phyloP scores from a whole-genome alignment of 2,113 vertebrate species.

The Paracanthobrama guichenoti region DNA sequence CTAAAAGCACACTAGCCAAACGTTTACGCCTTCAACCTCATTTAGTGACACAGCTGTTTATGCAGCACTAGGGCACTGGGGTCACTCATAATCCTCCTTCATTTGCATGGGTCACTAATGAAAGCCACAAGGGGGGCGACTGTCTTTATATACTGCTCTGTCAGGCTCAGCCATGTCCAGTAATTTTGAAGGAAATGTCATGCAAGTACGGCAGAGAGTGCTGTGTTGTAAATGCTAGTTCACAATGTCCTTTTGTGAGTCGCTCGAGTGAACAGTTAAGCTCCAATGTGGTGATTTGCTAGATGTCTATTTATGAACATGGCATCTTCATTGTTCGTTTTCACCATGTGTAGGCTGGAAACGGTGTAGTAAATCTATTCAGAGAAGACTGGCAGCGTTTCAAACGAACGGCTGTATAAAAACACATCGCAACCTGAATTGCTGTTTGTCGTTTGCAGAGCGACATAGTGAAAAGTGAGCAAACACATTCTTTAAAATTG shows the following conservation, averaged over 20 bases:
- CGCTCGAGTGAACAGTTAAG: background rate
- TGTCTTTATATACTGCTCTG: background rate
- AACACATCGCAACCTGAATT: background rate
- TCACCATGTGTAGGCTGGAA: background rate
- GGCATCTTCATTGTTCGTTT: slow-evolving; percentile 6
- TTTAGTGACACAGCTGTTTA: slow-evolving; percentile 1
- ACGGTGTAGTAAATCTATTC: slow-evolving; percentile 11
- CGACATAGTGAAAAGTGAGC: background rate
- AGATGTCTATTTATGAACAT: slow-evolving; percentile 31
- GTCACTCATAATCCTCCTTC: background rate
- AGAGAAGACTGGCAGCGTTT: background rate
- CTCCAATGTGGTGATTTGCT: slow-evolving; percentile 17
- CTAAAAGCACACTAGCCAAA: background rate
- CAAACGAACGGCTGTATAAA: background rate
- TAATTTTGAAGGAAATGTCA: background rate
- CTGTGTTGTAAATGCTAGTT: background rate
- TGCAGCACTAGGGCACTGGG: background rate
- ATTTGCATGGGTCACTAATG: background rate
- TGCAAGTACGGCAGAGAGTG: background rate
- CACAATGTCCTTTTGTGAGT: background rate
- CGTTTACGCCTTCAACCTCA: background rate
- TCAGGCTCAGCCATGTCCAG: background rate
- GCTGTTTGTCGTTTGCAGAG: background rate
- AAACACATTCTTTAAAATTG: background rate
- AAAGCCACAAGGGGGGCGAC: background rate